A percentile compares a stretch with the other conserved stretches of the same genome.
Conservation (phyloP, 2,113 vertebrate species). For the Syngnathus floridae region DNA sequence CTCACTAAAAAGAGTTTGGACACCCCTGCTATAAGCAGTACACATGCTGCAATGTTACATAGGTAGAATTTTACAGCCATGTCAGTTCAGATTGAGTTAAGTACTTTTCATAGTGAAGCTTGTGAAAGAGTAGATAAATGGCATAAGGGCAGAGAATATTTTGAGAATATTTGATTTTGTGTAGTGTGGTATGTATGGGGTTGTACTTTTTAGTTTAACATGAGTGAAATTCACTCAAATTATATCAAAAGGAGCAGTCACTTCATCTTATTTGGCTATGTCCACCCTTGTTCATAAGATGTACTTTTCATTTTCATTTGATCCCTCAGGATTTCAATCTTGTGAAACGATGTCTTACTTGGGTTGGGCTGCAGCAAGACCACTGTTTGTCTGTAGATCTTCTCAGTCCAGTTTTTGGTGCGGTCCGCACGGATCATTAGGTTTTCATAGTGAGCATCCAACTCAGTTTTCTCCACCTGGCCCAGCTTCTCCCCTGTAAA, state of each 20-base stretch:
- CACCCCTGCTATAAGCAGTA: too few relatives aligned
- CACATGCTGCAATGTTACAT: neutral
- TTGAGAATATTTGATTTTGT: too few relatives aligned
- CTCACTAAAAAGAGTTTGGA: too few relatives aligned
- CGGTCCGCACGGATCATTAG: slow-evolving; percentile 84
- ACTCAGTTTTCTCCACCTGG: slow-evolving; percentile 88
- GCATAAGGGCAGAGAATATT: too few relatives aligned
- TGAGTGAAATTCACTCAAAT: neutral
- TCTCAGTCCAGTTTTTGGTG: slow-evolving; percentile 94
- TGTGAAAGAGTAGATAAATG: too few relatives aligned
- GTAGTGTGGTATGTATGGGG: neutral
- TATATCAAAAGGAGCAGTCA: neutral
- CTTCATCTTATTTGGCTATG: neutral
- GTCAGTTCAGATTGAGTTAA: neutral
- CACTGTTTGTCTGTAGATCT: slow-evolving; percentile 87
- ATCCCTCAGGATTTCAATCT: neutral
- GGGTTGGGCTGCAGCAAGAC: slow-evolving; percentile 91
- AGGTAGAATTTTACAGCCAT: neutral
- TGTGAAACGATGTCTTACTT: slow-evolving; percentile 67
- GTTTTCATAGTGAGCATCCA: slow-evolving; percentile 88
- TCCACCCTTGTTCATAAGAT: too few relatives aligned
- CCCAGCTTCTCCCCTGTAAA: slow-evolving; percentile 94
- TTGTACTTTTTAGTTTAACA: neutral
- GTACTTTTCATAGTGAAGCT: too few relatives aligned
- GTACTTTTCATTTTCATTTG: too few relatives aligned